These are phyloP conservation scores for Seira ritae DNA, from an alignment of 2,888 invertebrate genomes.

Conservation along the genomic window DNA sequence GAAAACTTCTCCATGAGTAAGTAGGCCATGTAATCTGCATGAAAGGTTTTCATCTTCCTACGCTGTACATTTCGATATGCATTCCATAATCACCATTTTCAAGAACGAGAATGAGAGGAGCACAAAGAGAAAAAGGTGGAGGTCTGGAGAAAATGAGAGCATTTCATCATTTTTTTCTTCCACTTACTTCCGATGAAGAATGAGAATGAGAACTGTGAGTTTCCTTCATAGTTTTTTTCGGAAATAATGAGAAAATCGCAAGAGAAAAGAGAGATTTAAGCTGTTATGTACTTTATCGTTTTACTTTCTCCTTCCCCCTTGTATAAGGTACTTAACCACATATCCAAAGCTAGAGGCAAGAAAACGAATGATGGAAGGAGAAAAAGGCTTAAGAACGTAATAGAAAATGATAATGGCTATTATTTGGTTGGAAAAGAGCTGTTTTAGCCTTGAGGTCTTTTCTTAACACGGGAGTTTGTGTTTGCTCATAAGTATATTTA, in stretches of 20 bases:
- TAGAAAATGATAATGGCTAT: too few relatives aligned
- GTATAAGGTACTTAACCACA: too few relatives aligned
- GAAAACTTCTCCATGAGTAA: neutral
- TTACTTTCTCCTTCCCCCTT: too few relatives aligned
- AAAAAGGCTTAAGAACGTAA: too few relatives aligned
- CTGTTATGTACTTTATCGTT: neutral
- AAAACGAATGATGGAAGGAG: too few relatives aligned
- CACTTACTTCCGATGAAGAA: neutral
- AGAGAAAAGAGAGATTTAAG: neutral
- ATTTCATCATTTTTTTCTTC: neutral
- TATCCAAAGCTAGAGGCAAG: too few relatives aligned
- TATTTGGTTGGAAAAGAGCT: too few relatives aligned
- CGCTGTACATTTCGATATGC: neutral
- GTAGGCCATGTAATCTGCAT: constrained; percentile 2
- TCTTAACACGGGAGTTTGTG: too few relatives aligned
- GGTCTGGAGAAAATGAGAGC: neutral
- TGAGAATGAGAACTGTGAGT: too few relatives aligned
- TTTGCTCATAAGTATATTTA: neutral
- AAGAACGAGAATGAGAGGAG: neutral
- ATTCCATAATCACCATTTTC: neutral
- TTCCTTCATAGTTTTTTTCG: too few relatives aligned
- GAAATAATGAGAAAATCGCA: neutral
- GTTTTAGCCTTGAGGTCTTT: too few relatives aligned
- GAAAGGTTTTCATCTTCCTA: neutral
- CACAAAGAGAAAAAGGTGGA: neutral